A percentile compares a stretch with the other conserved stretches of the same genome.
These are phyloP conservation scores for Hoplodrina blanda DNA, from an alignment of 2,888 invertebrate genomes.

Conservation along the genomic window DNA sequence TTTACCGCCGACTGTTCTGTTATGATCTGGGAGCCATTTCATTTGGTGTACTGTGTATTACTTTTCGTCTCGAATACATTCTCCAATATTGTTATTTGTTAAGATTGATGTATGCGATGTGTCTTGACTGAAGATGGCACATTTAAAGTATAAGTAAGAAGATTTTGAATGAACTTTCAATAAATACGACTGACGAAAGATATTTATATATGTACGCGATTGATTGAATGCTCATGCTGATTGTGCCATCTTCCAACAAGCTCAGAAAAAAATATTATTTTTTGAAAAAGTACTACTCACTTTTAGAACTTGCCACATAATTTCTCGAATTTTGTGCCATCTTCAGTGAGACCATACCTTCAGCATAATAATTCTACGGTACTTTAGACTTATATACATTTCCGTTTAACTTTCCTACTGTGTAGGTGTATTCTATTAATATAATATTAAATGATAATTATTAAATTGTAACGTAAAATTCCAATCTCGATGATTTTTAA, in stretches of 20 bases:
- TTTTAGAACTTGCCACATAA: background rate
- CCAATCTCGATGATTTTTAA: slow-evolving; percentile 65
- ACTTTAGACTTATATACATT: slow-evolving; percentile 61
- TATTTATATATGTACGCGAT: background rate
- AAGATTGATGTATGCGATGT: slow-evolving; percentile 32
- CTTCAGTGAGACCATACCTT: slow-evolving; percentile 24
- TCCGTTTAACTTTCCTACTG: slow-evolving; percentile 77
- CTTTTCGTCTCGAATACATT: slow-evolving; percentile 72
- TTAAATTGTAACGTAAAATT: slow-evolving; percentile 61
- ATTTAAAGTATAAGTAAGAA: no score
- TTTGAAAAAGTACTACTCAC: background rate
- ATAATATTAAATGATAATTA: slow-evolving; percentile 62
- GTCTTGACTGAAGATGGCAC: slow-evolving; percentile 31
- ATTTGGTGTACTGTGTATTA: slow-evolving; percentile 54
- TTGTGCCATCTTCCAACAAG: background rate
- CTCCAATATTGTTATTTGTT: slow-evolving; percentile 59
- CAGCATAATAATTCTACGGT: slow-evolving; percentile 56
- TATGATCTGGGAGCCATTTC: slow-evolving; percentile 47
- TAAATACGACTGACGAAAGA: background rate
- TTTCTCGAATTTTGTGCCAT: slow-evolving; percentile 2
- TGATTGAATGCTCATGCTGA: background rate
- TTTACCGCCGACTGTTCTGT: slow-evolving; percentile 48
- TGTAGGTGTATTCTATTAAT: slow-evolving; percentile 74
- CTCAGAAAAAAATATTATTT: background rate
- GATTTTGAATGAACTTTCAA: background rate